Base-by-base conservation (phyloP, 2,113 vertebrate species). In the Oncorhynchus kisutch region DNA sequence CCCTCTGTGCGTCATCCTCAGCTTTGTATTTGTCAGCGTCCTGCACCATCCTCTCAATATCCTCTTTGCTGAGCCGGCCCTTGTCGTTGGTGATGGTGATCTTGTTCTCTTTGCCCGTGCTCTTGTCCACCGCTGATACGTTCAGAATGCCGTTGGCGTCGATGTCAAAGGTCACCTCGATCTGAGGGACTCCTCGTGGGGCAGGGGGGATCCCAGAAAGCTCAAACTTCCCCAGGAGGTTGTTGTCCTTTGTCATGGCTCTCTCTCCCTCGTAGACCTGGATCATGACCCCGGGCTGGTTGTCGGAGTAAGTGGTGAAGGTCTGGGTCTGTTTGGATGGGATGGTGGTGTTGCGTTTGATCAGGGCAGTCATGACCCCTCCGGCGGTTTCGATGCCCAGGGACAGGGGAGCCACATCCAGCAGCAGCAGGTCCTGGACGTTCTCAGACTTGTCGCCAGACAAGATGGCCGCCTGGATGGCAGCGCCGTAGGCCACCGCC, bases 331-430 rank as follows among this genome's bases (percentile, higher is more conserved):
- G 94, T 84, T 95, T 95, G 51, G 94, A 95, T 74, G 95, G 94
- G 72, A 95, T 95, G 65, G 94, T 95, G 27, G 95, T 95, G 27
- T 95, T 95, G 94, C 49, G 49, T 51, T 51, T 51, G 49, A 51
- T 51, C 49, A 51, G 13, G 4, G 49, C 49, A 4, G 49, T 96
- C 95, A 96, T 96, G 57, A 96, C 94, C 0, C 95, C 95, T n/a
- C 95, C 94, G 8, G 95, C 95, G 0, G 95, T 95, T 85, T 96
- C 95, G 29, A 95, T 96, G 0, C 94, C 95, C 5, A 95, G 93
- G 1, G 95, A 95, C 24, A 95, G 85, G 5, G 95, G 94, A 12
- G 94, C 95, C 39, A 95, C 95, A 25, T 95, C 95, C 82, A 96
- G 65, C 5, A 95, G 85, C 74, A 95, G 78, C 81, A 96, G 86